Base-by-base conservation (phyloP, 2,113 vertebrate genomes). In the Xerus inauris region DNA sequence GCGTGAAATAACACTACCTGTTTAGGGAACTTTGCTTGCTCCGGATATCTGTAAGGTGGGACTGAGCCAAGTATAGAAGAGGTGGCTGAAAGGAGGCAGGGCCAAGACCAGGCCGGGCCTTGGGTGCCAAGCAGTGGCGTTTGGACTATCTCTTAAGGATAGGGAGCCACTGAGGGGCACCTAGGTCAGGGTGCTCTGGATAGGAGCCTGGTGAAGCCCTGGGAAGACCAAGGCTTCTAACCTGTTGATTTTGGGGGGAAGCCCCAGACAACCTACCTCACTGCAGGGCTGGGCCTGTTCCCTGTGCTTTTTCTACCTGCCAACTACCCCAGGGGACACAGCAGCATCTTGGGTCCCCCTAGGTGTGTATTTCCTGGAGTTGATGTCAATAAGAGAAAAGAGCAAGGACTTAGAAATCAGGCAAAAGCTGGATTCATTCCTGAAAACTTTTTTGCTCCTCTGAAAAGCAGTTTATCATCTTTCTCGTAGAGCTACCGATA, bases 1-100 rank as follows among this genome's bases (percentile, higher is more conserved):
- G 96, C 22, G 0, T 91, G 95, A 91, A 93, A 89, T 83, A 65
- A 57, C 72, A 92, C 73, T 76, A 13, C 89, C 85, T 32, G 82
- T 65, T 81, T 89, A 79, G 77, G 81, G 79, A 93, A 69, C 51
- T 47, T 65, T 5, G 28, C 2, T 0, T 20, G 19, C 4, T 30
- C 83, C 51, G 73, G 82, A 47, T 32, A 16, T 51, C 38, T 76
- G 72, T 54, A 85, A 32, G 82, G 82, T 71, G 77, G 72, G 72
- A 16, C 87, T 35, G 40, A 84, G 94, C 82, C 83, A 62, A 59
- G 86, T 2, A 2, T 0, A 30, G 96, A 47, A 32, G 20, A 65
- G 11, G 75, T 17, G 7, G 4, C 76, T 42, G 57, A 35, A 19
- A 86, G 40, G 45, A 73, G 65, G 40, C n/a, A 81, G 62, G 69